phyloP scores from a whole-genome alignment of 2,888 invertebrate genomes.

The Synanthedon tipuliformis region DNA sequence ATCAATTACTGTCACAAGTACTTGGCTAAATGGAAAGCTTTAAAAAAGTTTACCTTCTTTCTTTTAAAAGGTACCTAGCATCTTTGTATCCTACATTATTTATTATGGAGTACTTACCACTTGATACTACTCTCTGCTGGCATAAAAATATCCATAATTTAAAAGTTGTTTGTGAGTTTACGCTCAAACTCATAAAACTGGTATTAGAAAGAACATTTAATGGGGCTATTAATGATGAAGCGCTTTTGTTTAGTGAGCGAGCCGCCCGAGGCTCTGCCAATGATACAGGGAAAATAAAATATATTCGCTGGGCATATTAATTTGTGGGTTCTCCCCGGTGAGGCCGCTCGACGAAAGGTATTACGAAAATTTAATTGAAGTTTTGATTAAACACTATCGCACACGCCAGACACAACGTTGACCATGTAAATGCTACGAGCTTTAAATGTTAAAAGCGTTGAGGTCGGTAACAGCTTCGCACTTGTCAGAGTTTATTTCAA shows the following conservation, averaged over 20 bases:
- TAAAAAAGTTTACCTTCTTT: too few species aligned
- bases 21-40: too few species aligned
- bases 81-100: too few species aligned
- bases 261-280: neutral
- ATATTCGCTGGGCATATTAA: slow-evolving; percentile 43
- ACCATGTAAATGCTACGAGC: slow-evolving; percentile 7
- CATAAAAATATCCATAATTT: neutral
- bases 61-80: too few species aligned
- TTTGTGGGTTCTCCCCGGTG: slow-evolving; percentile 39
- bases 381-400: slow-evolving; percentile 60
- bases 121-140: neutral
- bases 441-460: neutral
- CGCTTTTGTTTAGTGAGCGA: neutral
- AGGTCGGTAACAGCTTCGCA: neutral
- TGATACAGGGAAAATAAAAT: slow-evolving; percentile 30
- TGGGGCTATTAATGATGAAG: neutral
- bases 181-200: neutral
- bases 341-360: slow-evolving; percentile 45
- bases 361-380: slow-evolving; percentile 64
- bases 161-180: neutral
- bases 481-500: too few species aligned
- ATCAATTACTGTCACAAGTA: too few species aligned
- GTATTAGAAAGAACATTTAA: neutral
- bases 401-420: slow-evolving; percentile 29
- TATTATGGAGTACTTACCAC: neutral